Evolutionary conservation across 2,113 vertebrate species (phyloP).

Genomic region (Xenotilapia caudafasciata): DNA sequence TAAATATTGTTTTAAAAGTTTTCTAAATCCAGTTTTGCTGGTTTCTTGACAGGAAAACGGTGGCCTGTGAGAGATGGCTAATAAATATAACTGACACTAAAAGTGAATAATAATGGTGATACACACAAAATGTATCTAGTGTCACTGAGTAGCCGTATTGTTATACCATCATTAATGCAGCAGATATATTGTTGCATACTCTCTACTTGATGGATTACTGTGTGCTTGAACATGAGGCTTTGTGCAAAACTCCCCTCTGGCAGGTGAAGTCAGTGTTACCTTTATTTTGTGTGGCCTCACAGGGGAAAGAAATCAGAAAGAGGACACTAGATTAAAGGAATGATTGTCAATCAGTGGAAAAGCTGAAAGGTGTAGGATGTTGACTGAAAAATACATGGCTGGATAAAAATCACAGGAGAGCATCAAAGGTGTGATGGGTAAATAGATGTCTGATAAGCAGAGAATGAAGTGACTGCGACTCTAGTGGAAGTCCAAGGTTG

Average conservation of each 20-base stretch:
- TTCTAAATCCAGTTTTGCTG: background rate
- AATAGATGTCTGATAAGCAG: background rate
- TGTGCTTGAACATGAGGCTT: background rate
- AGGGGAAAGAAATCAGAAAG: background rate
- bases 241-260: background rate
- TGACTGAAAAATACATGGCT: background rate
- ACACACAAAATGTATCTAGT: background rate
- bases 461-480: background rate
- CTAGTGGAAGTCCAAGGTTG: background rate
- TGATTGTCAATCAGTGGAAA: background rate
- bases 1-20: background rate
- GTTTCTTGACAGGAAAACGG: background rate
- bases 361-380: background rate
- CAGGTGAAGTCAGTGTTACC: background rate
- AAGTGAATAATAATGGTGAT: background rate
- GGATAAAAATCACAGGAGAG: background rate
- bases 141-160: background rate
- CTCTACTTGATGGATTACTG: background rate
- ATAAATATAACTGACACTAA: background rate
- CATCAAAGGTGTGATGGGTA: background rate
- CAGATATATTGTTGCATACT: background rate
- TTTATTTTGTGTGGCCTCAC: background rate
- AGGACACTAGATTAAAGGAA: background rate
- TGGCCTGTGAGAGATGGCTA: background rate
- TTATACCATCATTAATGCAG: background rate